Base-by-base conservation (phyloP, 2,888 invertebrate genomes). In the Doris montereyensis region DNA sequence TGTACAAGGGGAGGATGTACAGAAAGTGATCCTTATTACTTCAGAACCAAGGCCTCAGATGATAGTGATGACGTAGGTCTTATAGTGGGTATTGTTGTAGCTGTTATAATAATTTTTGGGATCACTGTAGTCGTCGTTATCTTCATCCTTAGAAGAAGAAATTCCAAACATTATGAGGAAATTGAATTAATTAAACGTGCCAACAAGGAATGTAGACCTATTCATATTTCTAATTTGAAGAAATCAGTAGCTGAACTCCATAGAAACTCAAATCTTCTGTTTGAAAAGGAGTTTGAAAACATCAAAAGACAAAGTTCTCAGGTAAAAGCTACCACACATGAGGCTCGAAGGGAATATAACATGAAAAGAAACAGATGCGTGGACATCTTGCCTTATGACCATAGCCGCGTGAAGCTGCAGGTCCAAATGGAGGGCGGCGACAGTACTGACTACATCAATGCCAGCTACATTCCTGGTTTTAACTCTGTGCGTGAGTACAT, bases 331-430 rank as follows among this genome's bases (percentile, higher is more conserved):
- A 62, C 86, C 1, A 79, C 78, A 62, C 80, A 84, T 35, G 93
- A 93, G 35, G 94, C 94, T 0, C 92, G 93, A 79, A 60, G 84
- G 17, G 93, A 93, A 26, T 93, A 93, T 67, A 95, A 95, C 86
- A 93, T 93, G 83, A 92, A 93, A 78, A 95, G 95, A 89, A 95
- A 95, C 91, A 93, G 95, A 87, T 95, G 95, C 89, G 93, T 93
- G 13, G 95, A 95, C 88, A 95, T 95, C 83, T 92, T 94, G 86
- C 95, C 95, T n/a, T n/a, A 94, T 92, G 95, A 95, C 88, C 93
- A 93, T 85, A 94, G 94, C 76, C 92, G 95, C 81, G 95, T 95
- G 0, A 94, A 94, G 85, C 89, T 95, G 75, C 91, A 93, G 52
- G 90, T 92, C 13, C 93, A 93, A 83, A 93, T 93, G 81, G 93